A percentile compares a stretch with the other conserved stretches of the same genome.
These are phyloP conservation scores for Temnothorax rugatulus DNA, from an alignment of 2,888 invertebrate species.

Conservation along the genomic window DNA sequence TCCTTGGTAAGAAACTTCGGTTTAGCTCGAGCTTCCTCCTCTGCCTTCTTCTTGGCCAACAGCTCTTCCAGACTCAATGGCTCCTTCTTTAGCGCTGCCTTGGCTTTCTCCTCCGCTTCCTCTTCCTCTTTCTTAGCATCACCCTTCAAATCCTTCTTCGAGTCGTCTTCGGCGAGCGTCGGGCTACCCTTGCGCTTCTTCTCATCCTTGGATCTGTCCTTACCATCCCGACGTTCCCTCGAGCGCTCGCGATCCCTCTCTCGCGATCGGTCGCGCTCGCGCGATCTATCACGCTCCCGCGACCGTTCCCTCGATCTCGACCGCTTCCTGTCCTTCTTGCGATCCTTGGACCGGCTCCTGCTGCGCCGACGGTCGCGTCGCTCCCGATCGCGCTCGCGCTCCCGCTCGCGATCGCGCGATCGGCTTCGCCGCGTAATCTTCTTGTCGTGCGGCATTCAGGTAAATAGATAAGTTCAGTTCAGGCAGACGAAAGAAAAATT, in stretches of 20 bases:
- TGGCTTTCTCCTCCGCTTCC: conserved; percentile 77
- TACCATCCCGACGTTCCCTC: conserved; percentile 75
- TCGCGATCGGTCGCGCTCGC: conserved; percentile 73
- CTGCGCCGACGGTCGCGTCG: conserved; percentile 81
- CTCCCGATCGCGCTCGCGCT: conserved; percentile 84
- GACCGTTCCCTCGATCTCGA: conserved; percentile 79
- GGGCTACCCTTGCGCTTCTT: conserved; percentile 85
- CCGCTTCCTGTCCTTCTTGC: conserved; percentile 75
- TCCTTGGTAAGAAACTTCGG: conserved; percentile 99
- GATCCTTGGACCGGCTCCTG: conserved; percentile 83
- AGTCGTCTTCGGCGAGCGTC: conserved; percentile 84
- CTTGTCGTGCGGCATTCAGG: conserved; percentile 86
- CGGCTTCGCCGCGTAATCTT: conserved; percentile 86
- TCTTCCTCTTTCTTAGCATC: conserved; percentile 83
- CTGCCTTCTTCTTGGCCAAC: conserved; percentile 97
- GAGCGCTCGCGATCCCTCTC: conserved; percentile 69
- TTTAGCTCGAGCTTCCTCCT: conserved; percentile 97
- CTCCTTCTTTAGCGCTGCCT: conserved; percentile 88
- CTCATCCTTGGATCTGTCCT: conserved; percentile 83
- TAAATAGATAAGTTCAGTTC: neutral
- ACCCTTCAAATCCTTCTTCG: conserved; percentile 81
- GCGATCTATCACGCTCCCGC: conserved; percentile 86
- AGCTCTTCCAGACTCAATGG: conserved; percentile 98
- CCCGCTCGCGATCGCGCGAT: conserved; percentile 85
- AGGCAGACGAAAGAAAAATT: neutral